A percentile compares a stretch with the other conserved stretches of the same genome.
Evolutionary conservation across 2,888 invertebrate genomes (phyloP).

Genomic region (Leptogaster cylindrica): DNA sequence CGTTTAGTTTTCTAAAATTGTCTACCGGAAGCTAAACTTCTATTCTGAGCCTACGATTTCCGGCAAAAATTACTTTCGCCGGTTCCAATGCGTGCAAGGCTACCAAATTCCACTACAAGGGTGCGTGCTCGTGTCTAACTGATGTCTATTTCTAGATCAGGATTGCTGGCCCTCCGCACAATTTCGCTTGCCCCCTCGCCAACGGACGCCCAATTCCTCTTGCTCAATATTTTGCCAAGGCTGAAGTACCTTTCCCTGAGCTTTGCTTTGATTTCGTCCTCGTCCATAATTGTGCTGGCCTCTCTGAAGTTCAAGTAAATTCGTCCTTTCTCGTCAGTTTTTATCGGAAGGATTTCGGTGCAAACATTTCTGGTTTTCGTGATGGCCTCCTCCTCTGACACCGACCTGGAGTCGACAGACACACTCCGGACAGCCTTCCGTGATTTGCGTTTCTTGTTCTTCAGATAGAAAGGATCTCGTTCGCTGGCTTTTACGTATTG

Average conservation of each 20-base stretch:
- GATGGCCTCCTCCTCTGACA: slow-evolving; percentile 57
- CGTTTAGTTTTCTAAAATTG: no score
- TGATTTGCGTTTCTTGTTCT: slow-evolving; percentile 71
- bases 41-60: no score
- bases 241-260: slow-evolving; percentile 59
- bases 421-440: slow-evolving; percentile 67
- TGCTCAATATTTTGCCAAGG: slow-evolving; percentile 57
- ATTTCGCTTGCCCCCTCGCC: slow-evolving; percentile 44
- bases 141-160: slow-evolving; percentile 7
- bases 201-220: slow-evolving; percentile 59
- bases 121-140: no score
- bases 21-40: no score
- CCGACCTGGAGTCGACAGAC: slow-evolving; percentile 58
- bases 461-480: slow-evolving; percentile 79
- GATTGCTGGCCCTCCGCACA: slow-evolving; percentile 8
- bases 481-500: slow-evolving; percentile 90
- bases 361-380: slow-evolving; percentile 59
- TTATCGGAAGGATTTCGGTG: slow-evolving; percentile 61
- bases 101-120: no score
- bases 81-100: no score
- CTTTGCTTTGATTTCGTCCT: slow-evolving; percentile 61
- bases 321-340: slow-evolving; percentile 60
- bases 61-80: no score
- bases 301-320: slow-evolving; percentile 61
- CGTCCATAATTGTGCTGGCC: slow-evolving; percentile 61